Base-by-base conservation (phyloP, 2,888 invertebrate species). In the Ornithoptera priamus region DNA sequence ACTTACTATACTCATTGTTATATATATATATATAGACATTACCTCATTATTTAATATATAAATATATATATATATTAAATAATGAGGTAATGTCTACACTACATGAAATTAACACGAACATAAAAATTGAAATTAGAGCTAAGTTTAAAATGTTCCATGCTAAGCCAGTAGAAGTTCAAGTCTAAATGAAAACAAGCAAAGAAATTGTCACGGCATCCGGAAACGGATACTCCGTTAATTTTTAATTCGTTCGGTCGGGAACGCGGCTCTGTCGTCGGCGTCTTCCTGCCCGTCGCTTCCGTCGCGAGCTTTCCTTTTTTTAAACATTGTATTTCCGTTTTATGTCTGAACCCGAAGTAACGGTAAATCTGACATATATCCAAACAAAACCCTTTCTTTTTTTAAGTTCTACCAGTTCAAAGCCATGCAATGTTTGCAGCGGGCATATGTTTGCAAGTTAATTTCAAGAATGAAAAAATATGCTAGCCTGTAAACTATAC, bases 191-290 rank as follows among this genome's bases (percentile, higher is more conserved):
- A 81, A 78, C 75, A 79, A 76, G 78, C 72, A 77, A 65, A 75
- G 76, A 79, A 80, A 83, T 77, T 84, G 81, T 84, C 86, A 86
- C 82, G 83, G 82, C 82, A 80, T 77, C 88, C 89, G 91, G 91
- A 90, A 91, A 84, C 90, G 89, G 90, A 90, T 87, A 81, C 88
- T 86, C 84, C 83, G 89, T 91, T 90, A 91, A 92, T 91, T 90
- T 92, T 91, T 91, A 90, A 92, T 90, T 87, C 85, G 80, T 80
- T 82, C 79, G 84, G 83, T 80, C 82, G 83, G 85, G 87, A 85
- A 85, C 84, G 84, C 86, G 79, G 85, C 87, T 84, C 85, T 89
- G 91, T 89, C 88, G 89, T 85, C 86, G 84, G 74, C 89, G 82
- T 90, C 91, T 91, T 91, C 91, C 91, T 91, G 91, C 86, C 84